Base-by-base conservation (phyloP, 2,888 invertebrate genomes). In the Willowsia nigromaculata region DNA sequence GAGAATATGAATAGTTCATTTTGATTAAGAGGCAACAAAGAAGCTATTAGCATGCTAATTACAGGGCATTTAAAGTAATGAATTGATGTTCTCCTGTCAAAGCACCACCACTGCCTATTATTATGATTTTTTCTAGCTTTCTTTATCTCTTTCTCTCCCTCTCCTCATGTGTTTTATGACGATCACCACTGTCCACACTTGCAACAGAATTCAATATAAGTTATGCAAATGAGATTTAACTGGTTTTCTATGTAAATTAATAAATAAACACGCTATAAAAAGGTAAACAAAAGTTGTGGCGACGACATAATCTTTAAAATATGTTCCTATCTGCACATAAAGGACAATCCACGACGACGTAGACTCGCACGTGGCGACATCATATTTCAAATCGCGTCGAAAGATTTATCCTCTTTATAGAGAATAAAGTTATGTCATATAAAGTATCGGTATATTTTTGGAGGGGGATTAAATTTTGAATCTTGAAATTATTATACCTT, bases 41-140 rank as follows among this genome's bases (percentile, higher is more conserved):
- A 74, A 22, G 76, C 53, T 59, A 74, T 85, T 85, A 85, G 76
- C 59, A 85, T 85, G 62, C 85, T 85, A 85, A 85, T 85, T 85
- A 85, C 85, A 71, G 37, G 71, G 40, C 84, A 71, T 84, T 84
- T 71, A 74, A 71, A 53, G 71, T 84, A 84, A 84, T 84, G 84
- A 84, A 84, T 84, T 71, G 71, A 74, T 85, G 85, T 59, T 85
- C 85, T 76, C 85, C 85, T 85, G 85, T 85, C 85, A 85, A 76
- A 68, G n/a, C 22, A 25, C 43, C n/a, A n/a, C n/a, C 71, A 40
- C 22, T 7, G 7, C 22, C 13, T 74, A 4, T 9, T 65, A 2
- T n/a, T 4, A 3, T 65, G 22, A 13, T 65, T 27, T 33, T 22
- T 74, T 43, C 27, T 22, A 15, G 3, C 18, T 40, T 33, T 27